A percentile compares a stretch with the other conserved stretches of the same genome.
Conservation (phyloP, 2,888 invertebrate species). For the Nymphalis c-album region DNA sequence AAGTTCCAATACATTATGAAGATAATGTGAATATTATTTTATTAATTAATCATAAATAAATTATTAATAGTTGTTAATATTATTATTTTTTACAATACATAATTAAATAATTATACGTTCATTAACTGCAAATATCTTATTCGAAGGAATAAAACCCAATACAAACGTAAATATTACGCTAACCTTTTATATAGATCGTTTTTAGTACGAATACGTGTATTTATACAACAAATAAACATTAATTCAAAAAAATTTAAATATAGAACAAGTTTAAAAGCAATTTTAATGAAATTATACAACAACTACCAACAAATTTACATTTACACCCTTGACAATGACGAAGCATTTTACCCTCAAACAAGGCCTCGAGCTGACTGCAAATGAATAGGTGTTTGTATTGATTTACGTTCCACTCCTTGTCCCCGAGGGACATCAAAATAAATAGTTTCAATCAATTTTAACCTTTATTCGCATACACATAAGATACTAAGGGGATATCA, state of each 20-base stretch:
- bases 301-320: slow-evolving; percentile 33
- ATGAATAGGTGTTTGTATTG: slow-evolving; percentile 46
- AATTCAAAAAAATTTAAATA: slow-evolving; percentile 8
- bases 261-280: slow-evolving; percentile 13
- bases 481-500: slow-evolving; percentile 15
- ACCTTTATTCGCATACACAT: slow-evolving; percentile 12
- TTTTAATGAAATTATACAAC: slow-evolving; percentile 57
- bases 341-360: slow-evolving; percentile 27
- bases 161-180: no score
- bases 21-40: no score
- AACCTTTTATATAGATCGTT: no score
- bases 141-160: no score
- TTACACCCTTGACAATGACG: slow-evolving; percentile 27
- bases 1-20: no score
- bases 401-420: slow-evolving; percentile 41
- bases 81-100: no score
- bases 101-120: no score
- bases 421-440: slow-evolving; percentile 20
- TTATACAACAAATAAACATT: no score
- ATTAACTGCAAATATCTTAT: no score
- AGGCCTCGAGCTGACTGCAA: slow-evolving; percentile 33
- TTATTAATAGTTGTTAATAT: no score
- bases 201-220: no score
- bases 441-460: slow-evolving; percentile 1
- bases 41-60: no score